Base-by-base conservation (phyloP, 2,888 invertebrate species). In the Ischnura elegans region DNA sequence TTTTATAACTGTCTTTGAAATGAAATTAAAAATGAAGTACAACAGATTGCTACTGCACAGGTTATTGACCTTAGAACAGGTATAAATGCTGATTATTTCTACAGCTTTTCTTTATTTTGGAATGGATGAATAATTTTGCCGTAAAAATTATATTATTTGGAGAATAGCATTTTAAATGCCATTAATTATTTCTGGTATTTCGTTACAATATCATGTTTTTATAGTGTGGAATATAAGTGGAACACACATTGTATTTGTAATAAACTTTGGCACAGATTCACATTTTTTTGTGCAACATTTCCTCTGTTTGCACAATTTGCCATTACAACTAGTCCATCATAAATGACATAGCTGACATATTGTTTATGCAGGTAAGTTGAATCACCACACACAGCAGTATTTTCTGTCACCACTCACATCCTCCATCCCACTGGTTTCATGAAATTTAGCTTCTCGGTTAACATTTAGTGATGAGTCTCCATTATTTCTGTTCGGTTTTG, bases 221-320 rank as follows among this genome's bases (percentile, higher is more conserved):
- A 36, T 36, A 36, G 10, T 29, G 29, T 16, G 36, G 76, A 76
- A 76, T 76, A 76, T 76, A 36, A 76, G 36, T 76, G 76, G 76
- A 76, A 76, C 76, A 76, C 76, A 76, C 61, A 4, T 76, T 8
- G 76, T 76, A 45, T 86, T 86, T 21, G 25, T 46, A 36, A 45
- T 45, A 25, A 86, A 86, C 86, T 86, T 86, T 86, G 86, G 86
- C 86, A 86, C 86, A 86, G 46, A 46, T 86, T 86, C 86, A 86
- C 86, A 86, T 86, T 86, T 46, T 86, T 46, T 10, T 25, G 86
- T 86, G 45, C 46, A n/a, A 86, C 42, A 4, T n/a, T 43, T 51
- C 51, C 51, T 86, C 13, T 25, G 86, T 2, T 86, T 45, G 45
- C 46, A 86, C 86, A 43, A 10, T 45, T 86, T 43, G 86, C 45